Evolutionary conservation across 2,113 vertebrate species (phyloP).

Genomic region (Spea bombifrons): DNA sequence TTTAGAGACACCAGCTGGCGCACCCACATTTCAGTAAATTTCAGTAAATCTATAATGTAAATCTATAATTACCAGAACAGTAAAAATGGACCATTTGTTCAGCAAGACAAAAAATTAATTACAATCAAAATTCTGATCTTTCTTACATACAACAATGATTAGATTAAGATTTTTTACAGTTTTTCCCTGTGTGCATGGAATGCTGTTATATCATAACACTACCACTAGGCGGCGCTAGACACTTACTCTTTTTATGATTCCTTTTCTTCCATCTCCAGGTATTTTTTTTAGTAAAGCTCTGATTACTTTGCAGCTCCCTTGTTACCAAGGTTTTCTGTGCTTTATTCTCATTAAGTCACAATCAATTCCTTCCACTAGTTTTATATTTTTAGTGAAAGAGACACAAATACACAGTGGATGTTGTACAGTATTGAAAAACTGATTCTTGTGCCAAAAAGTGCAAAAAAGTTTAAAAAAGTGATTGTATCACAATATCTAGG

Average conservation of each 20-base stretch:
- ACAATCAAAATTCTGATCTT: too few species aligned
- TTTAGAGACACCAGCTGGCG: neutral
- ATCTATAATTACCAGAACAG: neutral
- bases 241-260: neutral
- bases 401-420: neutral
- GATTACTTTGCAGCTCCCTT: conserved; percentile 4
- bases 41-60: neutral
- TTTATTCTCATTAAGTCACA: conserved; percentile 8
- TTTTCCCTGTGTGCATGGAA: neutral
- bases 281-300: conserved; percentile 19
- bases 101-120: neutral
- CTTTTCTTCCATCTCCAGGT: neutral
- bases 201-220: neutral
- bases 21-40: neutral
- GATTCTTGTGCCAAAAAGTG: neutral
- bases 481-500: neutral
- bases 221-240: conserved; percentile 23
- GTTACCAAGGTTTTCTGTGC: neutral
- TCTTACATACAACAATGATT: too few species aligned
- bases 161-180: neutral
- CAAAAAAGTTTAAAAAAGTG: neutral
- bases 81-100: neutral
- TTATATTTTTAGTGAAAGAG: neutral
- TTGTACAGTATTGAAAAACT: neutral
- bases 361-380: conserved; percentile 7